Base-by-base conservation (phyloP, 2,113 vertebrate species). In the Connochaetes taurinus region DNA sequence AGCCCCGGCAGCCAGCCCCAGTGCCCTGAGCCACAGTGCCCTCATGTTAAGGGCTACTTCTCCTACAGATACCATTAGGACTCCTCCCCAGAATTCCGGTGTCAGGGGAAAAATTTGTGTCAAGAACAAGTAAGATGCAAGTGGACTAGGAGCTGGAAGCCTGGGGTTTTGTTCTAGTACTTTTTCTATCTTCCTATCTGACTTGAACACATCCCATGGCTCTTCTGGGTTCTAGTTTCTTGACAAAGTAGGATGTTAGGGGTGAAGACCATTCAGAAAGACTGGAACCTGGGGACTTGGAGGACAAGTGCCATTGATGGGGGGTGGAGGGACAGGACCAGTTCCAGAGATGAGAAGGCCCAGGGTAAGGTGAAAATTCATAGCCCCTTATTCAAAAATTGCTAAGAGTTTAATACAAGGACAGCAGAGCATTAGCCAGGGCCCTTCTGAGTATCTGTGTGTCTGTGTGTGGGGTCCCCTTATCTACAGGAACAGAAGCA, bases 31-130 rank as follows among this genome's bases (percentile, higher is more conserved):
- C 21, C 11, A 1, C 36, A 16, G 91, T 3, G 9, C 10, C 57
- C n/a, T 47, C 25, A 8, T 14, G 3, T 1, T 19, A 31, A 82
- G 43, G 12, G 12, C 25, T 0, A 1, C 1, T 29, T 74, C 67
- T 50, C n/a, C n/a, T 55, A 17, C 4, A 10, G 29, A 27, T 1
- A 25, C 6, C 16, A 2, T 4, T 25, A 17, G 0, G 7, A 55
- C 21, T 55, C 31, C 29, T 94, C 7, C 25, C 11, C 19, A 52
- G 74, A 87, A 60, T 50, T 78, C 31, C 0, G 6, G 43, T 36
- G 10, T 58, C 55, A 93, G 21, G 64, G 40, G 16, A 6, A 43
- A 43, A 57, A 50, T 62, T 2, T n/a, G 10, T 84, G 33, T 88
- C 29, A 62, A 3, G 33, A 33, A 71, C 2, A 52, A 89, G 40